These are phyloP conservation scores for Drosophila mercatorum DNA, from an alignment of 2,888 invertebrate species.

Conservation along the genomic window DNA sequence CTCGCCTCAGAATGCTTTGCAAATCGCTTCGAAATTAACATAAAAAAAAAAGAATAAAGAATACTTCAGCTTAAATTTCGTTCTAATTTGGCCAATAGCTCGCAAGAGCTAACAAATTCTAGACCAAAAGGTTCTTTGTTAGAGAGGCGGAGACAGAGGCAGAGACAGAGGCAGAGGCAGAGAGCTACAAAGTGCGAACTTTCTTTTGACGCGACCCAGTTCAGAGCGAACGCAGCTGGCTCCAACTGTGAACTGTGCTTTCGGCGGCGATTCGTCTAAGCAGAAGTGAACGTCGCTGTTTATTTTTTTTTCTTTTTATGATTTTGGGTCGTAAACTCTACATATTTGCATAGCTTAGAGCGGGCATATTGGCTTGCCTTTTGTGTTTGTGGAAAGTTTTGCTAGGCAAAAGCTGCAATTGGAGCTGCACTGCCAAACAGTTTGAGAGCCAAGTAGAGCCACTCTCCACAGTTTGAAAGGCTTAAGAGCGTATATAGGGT, in stretches of 20 bases:
- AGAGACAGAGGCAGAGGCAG: no score
- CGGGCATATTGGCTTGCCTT: background rate
- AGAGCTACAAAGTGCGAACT: slow-evolving; percentile 5
- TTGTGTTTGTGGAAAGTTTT: background rate
- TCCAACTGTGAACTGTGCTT: background rate
- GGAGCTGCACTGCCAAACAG: background rate
- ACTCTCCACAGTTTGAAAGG: background rate
- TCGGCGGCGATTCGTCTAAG: background rate
- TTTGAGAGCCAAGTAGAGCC: background rate
- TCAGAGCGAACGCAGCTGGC: background rate
- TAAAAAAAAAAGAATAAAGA: background rate
- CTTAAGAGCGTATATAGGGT: background rate
- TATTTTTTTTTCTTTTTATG: no score
- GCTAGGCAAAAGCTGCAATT: background rate
- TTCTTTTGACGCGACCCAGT: slow-evolving; percentile 9
- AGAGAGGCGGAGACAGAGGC: background rate
- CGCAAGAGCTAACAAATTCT: slow-evolving; percentile 1
- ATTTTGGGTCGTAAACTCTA: background rate
- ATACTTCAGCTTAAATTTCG: background rate
- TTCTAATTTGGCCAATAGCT: background rate
- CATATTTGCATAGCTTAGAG: background rate
- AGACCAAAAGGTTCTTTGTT: slow-evolving; percentile 4
- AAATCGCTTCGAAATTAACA: slow-evolving; percentile 9
- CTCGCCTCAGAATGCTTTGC: slow-evolving; percentile 7
- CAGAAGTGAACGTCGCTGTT: slow-evolving; percentile 3